These are phyloP conservation scores for Poeciliopsis presidionis DNA, from an alignment of 2,797 vertebrate species.

Conservation along the genomic window DNA sequence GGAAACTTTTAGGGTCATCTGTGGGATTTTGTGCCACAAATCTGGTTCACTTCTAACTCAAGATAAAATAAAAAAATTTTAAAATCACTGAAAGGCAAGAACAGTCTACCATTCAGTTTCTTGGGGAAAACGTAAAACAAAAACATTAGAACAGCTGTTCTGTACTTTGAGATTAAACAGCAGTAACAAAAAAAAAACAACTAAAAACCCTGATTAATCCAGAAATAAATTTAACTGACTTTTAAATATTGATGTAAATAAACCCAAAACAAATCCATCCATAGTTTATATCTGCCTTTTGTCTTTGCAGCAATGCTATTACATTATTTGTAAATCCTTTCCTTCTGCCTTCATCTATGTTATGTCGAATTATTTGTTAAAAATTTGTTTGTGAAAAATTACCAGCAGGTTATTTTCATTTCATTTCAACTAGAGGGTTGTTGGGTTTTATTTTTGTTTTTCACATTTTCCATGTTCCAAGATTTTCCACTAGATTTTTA, in stretches of 20 bases:
- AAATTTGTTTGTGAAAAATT: background rate
- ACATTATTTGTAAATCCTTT: background rate
- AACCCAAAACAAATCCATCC: no score
- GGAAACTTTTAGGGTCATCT: constrained; percentile 1
- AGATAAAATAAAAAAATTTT: background rate
- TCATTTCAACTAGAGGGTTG: background rate
- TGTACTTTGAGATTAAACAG: background rate
- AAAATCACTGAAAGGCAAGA: background rate
- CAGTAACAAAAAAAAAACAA: background rate
- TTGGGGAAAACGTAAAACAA: background rate
- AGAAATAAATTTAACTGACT: background rate
- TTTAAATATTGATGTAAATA: no score
- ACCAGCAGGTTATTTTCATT: background rate
- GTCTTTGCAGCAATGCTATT: background rate
- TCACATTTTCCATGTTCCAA: background rate
- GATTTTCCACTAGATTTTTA: background rate
- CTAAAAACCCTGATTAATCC: background rate
- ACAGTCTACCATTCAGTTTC: background rate
- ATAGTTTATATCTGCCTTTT: background rate
- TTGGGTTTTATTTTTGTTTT: background rate
- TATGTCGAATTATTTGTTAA: background rate
- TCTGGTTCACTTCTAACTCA: background rate
- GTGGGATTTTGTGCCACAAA: constrained; percentile 1
- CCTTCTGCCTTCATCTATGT: background rate
- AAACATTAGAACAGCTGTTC: background rate